Evolutionary conservation across 2,888 invertebrate species (phyloP).

Genomic region (Trilocha varians): DNA sequence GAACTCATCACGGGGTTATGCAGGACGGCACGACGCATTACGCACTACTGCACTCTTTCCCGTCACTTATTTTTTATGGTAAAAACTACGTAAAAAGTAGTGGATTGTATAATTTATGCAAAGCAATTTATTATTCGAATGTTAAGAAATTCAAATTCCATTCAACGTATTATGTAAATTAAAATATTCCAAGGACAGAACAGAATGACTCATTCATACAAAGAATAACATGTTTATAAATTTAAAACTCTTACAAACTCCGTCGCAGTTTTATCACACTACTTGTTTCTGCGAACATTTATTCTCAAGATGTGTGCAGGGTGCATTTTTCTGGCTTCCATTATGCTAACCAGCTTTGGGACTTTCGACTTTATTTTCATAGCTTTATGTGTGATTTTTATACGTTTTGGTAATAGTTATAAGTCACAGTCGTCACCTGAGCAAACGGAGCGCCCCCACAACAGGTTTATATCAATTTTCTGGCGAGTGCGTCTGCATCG

Average conservation of each 20-base stretch:
- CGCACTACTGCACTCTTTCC: no score
- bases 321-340: constrained; percentile 54
- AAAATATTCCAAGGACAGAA: neutral
- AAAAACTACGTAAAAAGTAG: no score
- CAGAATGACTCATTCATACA: constrained; percentile 9
- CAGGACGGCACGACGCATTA: no score
- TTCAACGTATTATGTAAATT: neutral
- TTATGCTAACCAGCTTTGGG: constrained; percentile 20
- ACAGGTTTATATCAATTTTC: constrained; percentile 72
- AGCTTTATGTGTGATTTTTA: constrained; percentile 25
- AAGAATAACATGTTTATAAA: constrained; percentile 34
- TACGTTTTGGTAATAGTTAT: constrained; percentile 33
- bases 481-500: constrained; percentile 61
- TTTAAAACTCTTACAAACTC: constrained; percentile 34
- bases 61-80: no score
- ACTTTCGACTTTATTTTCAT: constrained; percentile 22
- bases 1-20: no score
- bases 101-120: no score
- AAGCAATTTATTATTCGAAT: no score
- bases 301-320: constrained; percentile 46
- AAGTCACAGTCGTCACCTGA: constrained; percentile 58
- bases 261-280: constrained; percentile 39
- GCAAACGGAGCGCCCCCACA: constrained; percentile 53
- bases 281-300: constrained; percentile 46
- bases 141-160: no score